These are phyloP conservation scores for Microcebus murinus DNA, from an alignment of 2,113 vertebrate genomes.

Conservation along the genomic window DNA sequence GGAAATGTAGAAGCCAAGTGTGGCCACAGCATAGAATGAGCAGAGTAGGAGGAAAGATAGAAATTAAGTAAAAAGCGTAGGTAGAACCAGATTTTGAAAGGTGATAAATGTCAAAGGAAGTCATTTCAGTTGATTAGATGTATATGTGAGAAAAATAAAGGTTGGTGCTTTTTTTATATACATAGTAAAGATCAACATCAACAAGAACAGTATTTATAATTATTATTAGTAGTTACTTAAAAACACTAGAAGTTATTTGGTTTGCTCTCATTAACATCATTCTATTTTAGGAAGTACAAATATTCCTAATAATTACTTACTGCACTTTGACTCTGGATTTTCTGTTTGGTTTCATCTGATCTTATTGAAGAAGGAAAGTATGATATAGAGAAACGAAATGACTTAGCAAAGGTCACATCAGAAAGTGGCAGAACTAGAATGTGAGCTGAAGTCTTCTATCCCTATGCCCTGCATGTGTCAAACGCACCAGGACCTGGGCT, in stretches of 20 bases:
- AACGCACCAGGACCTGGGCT: neutral
- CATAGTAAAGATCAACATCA: neutral
- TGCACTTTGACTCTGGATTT: neutral
- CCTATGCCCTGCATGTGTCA: neutral
- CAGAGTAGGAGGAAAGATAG: neutral
- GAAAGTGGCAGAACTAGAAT: neutral
- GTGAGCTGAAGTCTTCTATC: neutral
- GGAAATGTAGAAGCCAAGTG: neutral
- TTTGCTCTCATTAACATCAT: slow-evolving; percentile 5
- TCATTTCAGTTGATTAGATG: neutral
- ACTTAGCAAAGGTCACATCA: neutral
- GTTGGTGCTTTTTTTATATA: neutral
- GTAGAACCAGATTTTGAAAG: neutral
- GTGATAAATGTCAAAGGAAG: neutral
- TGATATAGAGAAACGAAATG: neutral
- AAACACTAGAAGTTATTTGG: neutral
- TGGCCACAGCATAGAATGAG: neutral
- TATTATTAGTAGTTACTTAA: neutral
- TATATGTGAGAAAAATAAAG: neutral
- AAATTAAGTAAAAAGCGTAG: neutral
- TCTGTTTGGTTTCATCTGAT: neutral
- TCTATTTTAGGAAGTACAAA: neutral
- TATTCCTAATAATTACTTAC: neutral
- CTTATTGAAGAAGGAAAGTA: neutral
- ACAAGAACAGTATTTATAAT: neutral